phyloP scores from a whole-genome alignment of 2,113 vertebrate species.

The Riparia riparia region DNA sequence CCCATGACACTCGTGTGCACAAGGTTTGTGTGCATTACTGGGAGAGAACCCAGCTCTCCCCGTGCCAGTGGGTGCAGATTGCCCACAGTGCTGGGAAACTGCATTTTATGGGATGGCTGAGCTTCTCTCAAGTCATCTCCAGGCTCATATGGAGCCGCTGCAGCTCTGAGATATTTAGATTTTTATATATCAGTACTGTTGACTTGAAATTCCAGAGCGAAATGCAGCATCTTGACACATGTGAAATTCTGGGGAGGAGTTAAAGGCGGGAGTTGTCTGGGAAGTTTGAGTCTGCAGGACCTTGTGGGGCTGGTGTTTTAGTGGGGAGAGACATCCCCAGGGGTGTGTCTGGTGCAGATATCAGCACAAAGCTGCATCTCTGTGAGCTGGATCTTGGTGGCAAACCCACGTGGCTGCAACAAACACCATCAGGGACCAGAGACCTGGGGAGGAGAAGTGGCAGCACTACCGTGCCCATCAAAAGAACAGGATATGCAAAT shows the following conservation, averaged over 20 bases:
- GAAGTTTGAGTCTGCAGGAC: not conserved
- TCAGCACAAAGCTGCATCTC: not conserved
- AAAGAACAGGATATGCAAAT: not conserved
- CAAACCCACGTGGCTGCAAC: not conserved
- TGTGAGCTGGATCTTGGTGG: not conserved
- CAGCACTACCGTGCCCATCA: rapidly evolving
- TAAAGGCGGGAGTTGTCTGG: not conserved
- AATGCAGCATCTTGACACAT: not conserved
- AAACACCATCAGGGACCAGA: not conserved
- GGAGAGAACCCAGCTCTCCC: not conserved
- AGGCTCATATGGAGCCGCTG: not conserved
- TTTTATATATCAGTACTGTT: not conserved
- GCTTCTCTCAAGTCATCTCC: not conserved
- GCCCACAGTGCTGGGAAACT: not conserved
- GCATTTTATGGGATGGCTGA: not conserved
- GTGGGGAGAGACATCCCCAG: not conserved
- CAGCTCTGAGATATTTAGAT: not conserved
- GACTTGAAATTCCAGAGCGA: not conserved
- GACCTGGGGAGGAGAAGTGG: not conserved
- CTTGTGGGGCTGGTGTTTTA: not conserved
- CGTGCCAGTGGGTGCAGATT: rapidly evolving
- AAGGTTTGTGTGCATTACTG: not conserved
- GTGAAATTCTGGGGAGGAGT: not conserved
- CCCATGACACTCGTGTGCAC: rapidly evolving
- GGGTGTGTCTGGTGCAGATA: not conserved